Evolutionary conservation across 2,888 invertebrate genomes (phyloP).

Genomic region (Ennomos erosarius): DNA sequence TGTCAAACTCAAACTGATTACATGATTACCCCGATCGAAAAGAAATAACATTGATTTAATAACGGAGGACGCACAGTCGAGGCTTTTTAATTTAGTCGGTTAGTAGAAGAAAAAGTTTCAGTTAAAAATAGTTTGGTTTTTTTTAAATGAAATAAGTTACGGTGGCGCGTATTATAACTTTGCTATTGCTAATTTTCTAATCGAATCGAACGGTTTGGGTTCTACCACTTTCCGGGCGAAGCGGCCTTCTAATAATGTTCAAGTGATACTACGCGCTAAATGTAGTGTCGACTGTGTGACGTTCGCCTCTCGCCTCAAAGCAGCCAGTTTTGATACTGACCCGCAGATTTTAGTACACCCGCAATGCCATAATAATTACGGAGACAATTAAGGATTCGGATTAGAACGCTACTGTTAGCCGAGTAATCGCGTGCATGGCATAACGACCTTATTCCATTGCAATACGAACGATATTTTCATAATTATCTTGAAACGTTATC

Average conservation of each 20-base stretch:
- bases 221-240: conserved; percentile 68
- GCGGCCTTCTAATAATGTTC: conserved; percentile 80
- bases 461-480: conserved; percentile 31
- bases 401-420: conserved; percentile 60
- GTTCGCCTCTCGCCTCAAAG: conserved; percentile 59
- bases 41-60: conserved; percentile 33
- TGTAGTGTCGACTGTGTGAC: conserved; percentile 36
- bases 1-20: conserved; percentile 67
- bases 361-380: conserved; percentile 80
- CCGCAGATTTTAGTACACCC: conserved; percentile 60
- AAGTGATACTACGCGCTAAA: conserved; percentile 57
- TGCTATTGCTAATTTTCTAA: not conserved
- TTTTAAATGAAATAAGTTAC: conserved; percentile 1
- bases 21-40: conserved; percentile 49
- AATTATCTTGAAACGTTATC: conserved; percentile 25
- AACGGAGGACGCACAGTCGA: conserved; percentile 16
- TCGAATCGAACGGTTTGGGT: conserved; percentile 29
- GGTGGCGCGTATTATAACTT: conserved; percentile 1
- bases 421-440: conserved; percentile 52
- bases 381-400: conserved; percentile 63
- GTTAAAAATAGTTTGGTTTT: conserved; percentile 13
- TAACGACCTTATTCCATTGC: conserved; percentile 49
- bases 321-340: conserved; percentile 63
- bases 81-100: conserved; percentile 49
- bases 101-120: conserved; percentile 11